Base-by-base conservation (phyloP, 2,888 invertebrate genomes). In the Pycnomerus fuliginosus region DNA sequence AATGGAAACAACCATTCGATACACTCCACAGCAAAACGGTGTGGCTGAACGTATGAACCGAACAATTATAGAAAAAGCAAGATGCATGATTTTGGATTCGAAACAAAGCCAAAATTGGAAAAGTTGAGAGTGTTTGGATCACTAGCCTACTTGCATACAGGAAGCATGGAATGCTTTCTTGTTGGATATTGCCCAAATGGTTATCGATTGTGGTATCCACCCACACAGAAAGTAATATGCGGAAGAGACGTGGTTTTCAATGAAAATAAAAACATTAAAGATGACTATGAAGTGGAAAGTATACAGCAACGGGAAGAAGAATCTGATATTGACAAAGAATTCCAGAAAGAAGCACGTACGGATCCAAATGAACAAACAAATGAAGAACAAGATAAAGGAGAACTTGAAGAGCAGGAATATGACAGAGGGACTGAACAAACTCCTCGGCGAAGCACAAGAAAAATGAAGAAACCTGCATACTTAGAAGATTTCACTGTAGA, bases 1-100 rank as follows among this genome's bases (percentile, higher is more conserved):
- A n/a, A n/a, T n/a, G n/a, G n/a, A n/a, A n/a, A n/a, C 64, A 24
- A 69, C 69, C 3, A 34, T 36, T 13, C 37, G 35, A 15, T 36
- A 36, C 3, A 36, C 35, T 3, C 42, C 42, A 64, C 62, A 8
- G 17, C 42, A 42, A 16, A 42, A 42, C 31, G 42, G 42, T 2
- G 35, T 42, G 1, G 59, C 58, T 7, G 60, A 61, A 32, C n/a
- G n/a, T n/a, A n/a, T n/a, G n/a, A n/a, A 16, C n/a, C 58, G 12
- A 44, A 60, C 46, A 61, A 62, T 12, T 3, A 35, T 62, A 3
- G 65, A 69, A 48, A 68, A 60, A 44, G 64, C 65, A 33, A 56
- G 66, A 22, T 50, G 61, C 23, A 52, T 67, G 53, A 7, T 70
- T 34, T 44, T 52, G 30, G 52, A 64, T 28, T 58, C 63, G 2